These are phyloP conservation scores for Zosterops hypoxanthus DNA, from an alignment of 2,113 vertebrate species.

Conservation along the genomic window DNA sequence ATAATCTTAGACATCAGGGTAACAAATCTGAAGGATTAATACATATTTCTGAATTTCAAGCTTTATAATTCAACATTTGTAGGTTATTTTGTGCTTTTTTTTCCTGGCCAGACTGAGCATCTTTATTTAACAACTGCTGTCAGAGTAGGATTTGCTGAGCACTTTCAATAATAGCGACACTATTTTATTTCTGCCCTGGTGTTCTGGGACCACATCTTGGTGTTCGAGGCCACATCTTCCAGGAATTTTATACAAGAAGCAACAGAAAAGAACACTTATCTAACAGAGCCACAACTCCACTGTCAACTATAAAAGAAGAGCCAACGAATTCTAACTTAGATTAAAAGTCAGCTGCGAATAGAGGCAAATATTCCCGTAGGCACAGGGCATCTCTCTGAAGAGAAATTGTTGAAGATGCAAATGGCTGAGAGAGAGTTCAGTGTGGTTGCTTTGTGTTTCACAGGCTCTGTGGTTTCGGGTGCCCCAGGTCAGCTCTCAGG, in stretches of 20 bases:
- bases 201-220: not conserved
- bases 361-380: conserved; percentile 32
- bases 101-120: not conserved
- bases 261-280: conserved; percentile 31
- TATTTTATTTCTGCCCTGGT: conserved; percentile 22
- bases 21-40: not conserved
- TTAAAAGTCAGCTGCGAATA: not conserved
- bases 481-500: conserved; percentile 12
- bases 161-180: not conserved
- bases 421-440: not conserved
- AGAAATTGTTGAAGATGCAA: conserved; percentile 53
- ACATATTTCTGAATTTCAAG: not conserved
- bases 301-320: conserved; percentile 38
- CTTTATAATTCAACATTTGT: not conserved
- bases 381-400: conserved; percentile 23
- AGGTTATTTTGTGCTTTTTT: not conserved
- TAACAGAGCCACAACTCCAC: conserved; percentile 34
- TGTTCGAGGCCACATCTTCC: conserved; percentile 10
- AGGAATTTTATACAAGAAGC: conserved; percentile 23
- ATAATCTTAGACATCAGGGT: not conserved
- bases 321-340: conserved; percentile 24
- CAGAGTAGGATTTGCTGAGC: not conserved
- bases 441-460: not conserved
- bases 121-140: not conserved
- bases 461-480: not conserved